Base-by-base conservation (phyloP, 2,888 invertebrate species). In the Ochropacha duplaris region DNA sequence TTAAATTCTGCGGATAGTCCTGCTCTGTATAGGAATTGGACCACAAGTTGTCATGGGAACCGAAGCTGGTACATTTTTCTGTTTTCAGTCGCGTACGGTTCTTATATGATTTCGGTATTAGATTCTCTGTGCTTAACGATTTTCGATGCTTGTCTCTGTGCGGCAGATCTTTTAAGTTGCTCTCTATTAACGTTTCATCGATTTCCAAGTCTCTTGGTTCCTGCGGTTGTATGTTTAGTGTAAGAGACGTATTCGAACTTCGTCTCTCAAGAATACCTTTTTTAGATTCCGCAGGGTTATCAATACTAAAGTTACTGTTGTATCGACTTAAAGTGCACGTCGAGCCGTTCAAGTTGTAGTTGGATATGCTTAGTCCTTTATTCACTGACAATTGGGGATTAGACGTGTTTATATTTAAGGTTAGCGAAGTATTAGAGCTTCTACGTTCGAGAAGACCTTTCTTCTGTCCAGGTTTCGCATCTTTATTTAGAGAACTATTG, bases 371-470 rank as follows among this genome's bases (percentile, higher is more conserved):
- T 0, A 94, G 71, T 0, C 87, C 89, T 58, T 88, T 74, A 56
- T 91, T 93, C 0, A 84, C 85, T 0, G 94, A 93, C 26, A 93
- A 66, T 58, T 92, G 93, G 0, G 92, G 88, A 58, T 90, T 92
- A 0, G 91, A 90, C 24, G 77, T 89, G 58, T 91, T 92, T 9
- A 93, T 92, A 59, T 97, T 97, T 22, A 98, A 94, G 0, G 98
- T 98, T 1, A 98, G 89, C 57, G 98, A 98, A 0, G 98, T 97
- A 79, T 97, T 98, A 1, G 98, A 98, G 55, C 98, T 98, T 56
- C 98, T 93, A 26, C 98, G 94, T 79, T 97, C 97, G 5, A 97
- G 87, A 1, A 97, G 86, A 9, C 97, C 96, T 72, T 96, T 96
- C 49, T 94, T 94, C 50, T 88, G 93, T 0, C 83, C 82, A 0